phyloP scores from a whole-genome alignment of 2,797 vertebrate species.

The Schizopygopsis malacanthus region DNA sequence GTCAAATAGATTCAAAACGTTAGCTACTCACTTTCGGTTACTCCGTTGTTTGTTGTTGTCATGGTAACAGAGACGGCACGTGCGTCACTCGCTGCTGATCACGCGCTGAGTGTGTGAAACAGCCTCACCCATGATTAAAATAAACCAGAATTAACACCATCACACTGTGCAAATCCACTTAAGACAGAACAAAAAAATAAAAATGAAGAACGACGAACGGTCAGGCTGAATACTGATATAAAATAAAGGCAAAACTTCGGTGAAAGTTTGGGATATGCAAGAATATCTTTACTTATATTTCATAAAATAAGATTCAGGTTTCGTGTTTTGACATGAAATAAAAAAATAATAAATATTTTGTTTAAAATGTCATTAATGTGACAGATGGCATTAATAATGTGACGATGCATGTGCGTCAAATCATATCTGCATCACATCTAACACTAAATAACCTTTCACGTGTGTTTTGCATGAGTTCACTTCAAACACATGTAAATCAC shows the following conservation, averaged over 20 bases:
- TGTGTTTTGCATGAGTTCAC: background rate
- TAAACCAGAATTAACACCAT: background rate
- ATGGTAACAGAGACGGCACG: slow-evolving; percentile 4
- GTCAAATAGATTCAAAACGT: background rate
- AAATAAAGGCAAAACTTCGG: background rate
- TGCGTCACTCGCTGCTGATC: background rate
- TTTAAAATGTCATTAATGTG: background rate
- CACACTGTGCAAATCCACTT: background rate
- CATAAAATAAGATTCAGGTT: background rate
- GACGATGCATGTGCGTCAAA: background rate
- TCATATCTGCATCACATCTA: background rate
- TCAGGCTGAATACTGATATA: background rate
- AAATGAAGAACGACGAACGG: background rate
- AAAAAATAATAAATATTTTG: background rate
- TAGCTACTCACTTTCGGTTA: background rate
- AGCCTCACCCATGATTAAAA: background rate
- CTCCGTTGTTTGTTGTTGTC: background rate
- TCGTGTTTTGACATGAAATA: background rate
- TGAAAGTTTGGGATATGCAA: background rate
- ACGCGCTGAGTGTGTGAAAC: background rate
- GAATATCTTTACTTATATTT: background rate
- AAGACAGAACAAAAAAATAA: background rate
- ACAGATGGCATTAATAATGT: too few relatives aligned
- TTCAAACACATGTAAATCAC: slow-evolving; percentile 4
- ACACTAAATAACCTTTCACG: background rate